Evolutionary conservation across 2,113 vertebrate species (phyloP), one percentile per base, ranked within the genome.

Genomic region (Sterna hirundo): DNA sequence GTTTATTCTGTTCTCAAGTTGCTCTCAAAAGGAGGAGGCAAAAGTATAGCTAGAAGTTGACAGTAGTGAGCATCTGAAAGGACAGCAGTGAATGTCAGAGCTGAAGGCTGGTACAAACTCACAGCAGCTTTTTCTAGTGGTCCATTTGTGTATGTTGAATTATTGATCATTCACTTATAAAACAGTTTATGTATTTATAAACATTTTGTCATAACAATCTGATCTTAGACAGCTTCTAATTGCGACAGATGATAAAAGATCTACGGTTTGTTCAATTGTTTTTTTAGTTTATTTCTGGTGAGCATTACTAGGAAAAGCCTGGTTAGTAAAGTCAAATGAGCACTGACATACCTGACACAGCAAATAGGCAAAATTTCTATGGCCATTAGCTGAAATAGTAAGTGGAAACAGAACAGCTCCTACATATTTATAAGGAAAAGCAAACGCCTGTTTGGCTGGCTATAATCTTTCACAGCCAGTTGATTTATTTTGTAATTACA

Each of bases 401-500:
- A 86, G 78, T 84, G 85, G 88, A 88, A 93, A 55, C 27, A 51
- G 57, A 95, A 89, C 44, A 84, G 74, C 83, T 94, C 69, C 55
- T 96, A 68, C 80, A 90, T 94, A 94, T 92, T 83, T 84, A 95
- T 94, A 64, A 90, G 90, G 62, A 71, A 90, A 88, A 68, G 10
- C 42, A 88, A 83, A 38, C 0, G 7, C 69, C 55, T 84, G 18
- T 78, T 88, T 83, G 60, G 18, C 71, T 91, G 75, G 36, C 91
- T 72, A 5, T 86, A 83, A 62, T 81, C 42, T 93, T 92, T 94
- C 91, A 96, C 36, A 91, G 90, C 51, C 82, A 81, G 79, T 88
- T 86, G 79, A 79, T 92, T 93, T 94, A 74, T 83, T 88, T 83
- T 94, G 38, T 94, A 86, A 90, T 96, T 94, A 88, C 26, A 74